A percentile compares a stretch with the other conserved stretches of the same genome.
These are phyloP conservation scores for Drosophila fulvimacula DNA, from an alignment of 2,888 invertebrate species.

Conservation along the genomic window DNA sequence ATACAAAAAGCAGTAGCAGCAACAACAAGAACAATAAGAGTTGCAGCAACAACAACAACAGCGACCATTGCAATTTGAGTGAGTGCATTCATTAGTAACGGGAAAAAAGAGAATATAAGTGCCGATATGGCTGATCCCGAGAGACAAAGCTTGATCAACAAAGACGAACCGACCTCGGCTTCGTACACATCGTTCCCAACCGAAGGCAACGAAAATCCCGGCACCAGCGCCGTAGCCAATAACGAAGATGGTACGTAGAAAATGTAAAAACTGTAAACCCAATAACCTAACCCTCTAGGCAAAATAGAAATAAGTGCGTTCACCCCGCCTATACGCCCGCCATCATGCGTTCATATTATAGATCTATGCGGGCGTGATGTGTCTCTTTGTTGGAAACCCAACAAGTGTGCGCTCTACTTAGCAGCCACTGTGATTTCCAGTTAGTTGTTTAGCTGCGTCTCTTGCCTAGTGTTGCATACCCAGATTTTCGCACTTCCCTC, in stretches of 20 bases:
- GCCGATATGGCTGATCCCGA: slow-evolving; percentile 83
- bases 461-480: slow-evolving; percentile 24
- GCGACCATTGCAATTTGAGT: slow-evolving; percentile 53
- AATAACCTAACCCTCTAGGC: slow-evolving; percentile 12
- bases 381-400: slow-evolving; percentile 69
- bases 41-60: slow-evolving; percentile 20
- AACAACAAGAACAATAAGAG: slow-evolving; percentile 26
- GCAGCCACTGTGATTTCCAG: slow-evolving; percentile 62
- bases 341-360: slow-evolving; percentile 19
- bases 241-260: slow-evolving; percentile 70
- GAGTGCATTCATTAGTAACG: slow-evolving; percentile 54
- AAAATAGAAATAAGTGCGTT: slow-evolving; percentile 50
- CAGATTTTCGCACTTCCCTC: slow-evolving; percentile 65
- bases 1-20: slow-evolving; percentile 32
- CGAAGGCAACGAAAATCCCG: slow-evolving; percentile 69
- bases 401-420: slow-evolving; percentile 76
- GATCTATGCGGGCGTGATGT: slow-evolving; percentile 50
- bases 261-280: neutral
- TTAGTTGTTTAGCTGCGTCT: slow-evolving; percentile 18
- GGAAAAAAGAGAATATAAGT: slow-evolving; percentile 24
- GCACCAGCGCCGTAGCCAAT: slow-evolving; percentile 47
- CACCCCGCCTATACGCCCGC: slow-evolving; percentile 42
- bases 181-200: slow-evolving; percentile 74
- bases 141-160: slow-evolving; percentile 82
- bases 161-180: slow-evolving; percentile 66